Base-by-base conservation (phyloP, 2,797 vertebrate species). In the Periparus ater region DNA sequence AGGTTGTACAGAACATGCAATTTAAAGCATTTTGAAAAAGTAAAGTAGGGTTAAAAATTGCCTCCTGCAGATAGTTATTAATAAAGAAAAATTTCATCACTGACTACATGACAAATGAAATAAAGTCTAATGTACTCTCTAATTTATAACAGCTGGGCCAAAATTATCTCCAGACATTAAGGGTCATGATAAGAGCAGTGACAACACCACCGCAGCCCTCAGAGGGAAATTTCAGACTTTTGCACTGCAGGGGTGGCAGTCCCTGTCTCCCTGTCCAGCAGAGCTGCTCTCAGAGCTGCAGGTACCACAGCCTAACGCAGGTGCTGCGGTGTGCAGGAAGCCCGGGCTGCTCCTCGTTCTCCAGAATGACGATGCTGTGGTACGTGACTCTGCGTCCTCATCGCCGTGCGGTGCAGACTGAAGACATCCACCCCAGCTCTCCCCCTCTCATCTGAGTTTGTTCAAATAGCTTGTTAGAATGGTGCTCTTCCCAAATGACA, bases 341-440 rank as follows among this genome's bases (percentile, higher is more conserved):
- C 44, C 63, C 7, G 0, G 58, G 73, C 17, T 79, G 67, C 61
- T 71, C 26, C 61, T 23, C 4, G 32, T 3, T 40, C 55, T 85
- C 71, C 47, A 2, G 8, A 68, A n/a, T 3, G n/a, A 72, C 9
- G 25, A 18, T 12, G 30, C 47, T 0, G 2, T 1, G 21, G 13
- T 20, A 32, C 0, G 0, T 30, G 73, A 71, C 54, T 45, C 0
- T 1, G 40, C 0, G 0, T 34, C 72, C 83, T 53, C 75, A 61
- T 12, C 1, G 1, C 50, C 16, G 54, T 4, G 13, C 36, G n/a
- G 13, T 0, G 20, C 47, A 7, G 29, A 1, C 68, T 42, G 36
- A 67, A 66, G 8, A 54, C 50, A 76, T 16, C 40, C 47, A 61
- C 34, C 23, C 23, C 67, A 71, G 26, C 47, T 73, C 60, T 42